Evolutionary conservation across 1,140 invertebrate species (phyloP).

Genomic region (Venturia canescens): DNA sequence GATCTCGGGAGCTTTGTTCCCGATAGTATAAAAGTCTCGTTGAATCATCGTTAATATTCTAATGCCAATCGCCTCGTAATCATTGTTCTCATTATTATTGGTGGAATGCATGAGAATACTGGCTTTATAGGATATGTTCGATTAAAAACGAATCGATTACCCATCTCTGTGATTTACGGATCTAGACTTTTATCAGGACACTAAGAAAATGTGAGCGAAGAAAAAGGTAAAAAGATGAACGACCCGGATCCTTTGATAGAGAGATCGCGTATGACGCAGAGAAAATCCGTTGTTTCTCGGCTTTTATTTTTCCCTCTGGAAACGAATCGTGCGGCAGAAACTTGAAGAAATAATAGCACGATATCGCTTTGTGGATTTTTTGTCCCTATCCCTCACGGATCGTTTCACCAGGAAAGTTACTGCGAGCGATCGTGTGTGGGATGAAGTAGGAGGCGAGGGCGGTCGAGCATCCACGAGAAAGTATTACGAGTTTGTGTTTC

Average conservation of each 20-base stretch:
- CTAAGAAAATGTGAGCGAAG: not conserved
- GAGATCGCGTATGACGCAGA: not conserved
- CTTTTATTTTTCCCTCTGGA: not conserved
- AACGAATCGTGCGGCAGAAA: conserved; percentile 44
- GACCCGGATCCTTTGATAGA: conserved; percentile 8
- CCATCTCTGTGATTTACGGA: not conserved
- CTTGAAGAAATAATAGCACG: conserved; percentile 47
- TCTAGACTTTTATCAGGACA: not conserved
- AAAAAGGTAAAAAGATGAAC: not conserved
- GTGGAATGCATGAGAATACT: no score
- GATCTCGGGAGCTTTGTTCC: no score
- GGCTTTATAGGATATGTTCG: no score
- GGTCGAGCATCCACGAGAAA: conserved; percentile 29
- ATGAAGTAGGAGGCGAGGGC: not conserved
- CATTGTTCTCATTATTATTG: no score
- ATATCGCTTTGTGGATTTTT: conserved; percentile 49
- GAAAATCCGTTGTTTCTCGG: not conserved
- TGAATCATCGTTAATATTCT: no score
- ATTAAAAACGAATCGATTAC: no score
- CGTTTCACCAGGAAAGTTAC: conserved; percentile 2
- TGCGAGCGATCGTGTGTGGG: not conserved
- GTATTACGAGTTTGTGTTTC: conserved; percentile 40
- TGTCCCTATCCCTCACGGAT: conserved; percentile 8
- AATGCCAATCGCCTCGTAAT: no score
- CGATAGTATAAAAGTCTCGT: no score